A percentile compares a stretch with the other conserved stretches of the same genome.
Evolutionary conservation across 2,113 vertebrate genomes (phyloP).

Genomic region (Labeo catla): DNA sequence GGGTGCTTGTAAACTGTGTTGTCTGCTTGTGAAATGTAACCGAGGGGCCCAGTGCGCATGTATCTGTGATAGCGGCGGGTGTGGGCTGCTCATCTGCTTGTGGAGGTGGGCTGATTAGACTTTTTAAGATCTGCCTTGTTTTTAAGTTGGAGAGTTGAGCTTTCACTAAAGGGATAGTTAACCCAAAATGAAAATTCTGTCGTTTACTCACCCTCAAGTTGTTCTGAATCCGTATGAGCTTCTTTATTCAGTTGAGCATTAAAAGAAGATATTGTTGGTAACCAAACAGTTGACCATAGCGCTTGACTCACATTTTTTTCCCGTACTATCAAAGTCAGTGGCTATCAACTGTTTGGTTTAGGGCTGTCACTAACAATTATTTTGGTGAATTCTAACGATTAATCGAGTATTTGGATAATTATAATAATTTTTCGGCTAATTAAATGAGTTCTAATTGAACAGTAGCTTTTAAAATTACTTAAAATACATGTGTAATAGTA

Average conservation of each 20-base stretch:
- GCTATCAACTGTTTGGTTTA: not conserved
- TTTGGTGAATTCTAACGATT: too few relatives aligned
- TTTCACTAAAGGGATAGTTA: not conserved
- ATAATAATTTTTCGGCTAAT: too few relatives aligned
- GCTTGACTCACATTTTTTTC: not conserved
- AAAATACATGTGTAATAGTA: too few relatives aligned
- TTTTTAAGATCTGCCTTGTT: conserved; percentile 19
- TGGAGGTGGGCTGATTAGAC: conserved; percentile 26
- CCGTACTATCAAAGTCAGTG: not conserved
- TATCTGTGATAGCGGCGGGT: conserved; percentile 19
- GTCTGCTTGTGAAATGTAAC: conserved; percentile 43
- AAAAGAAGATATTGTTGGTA: not conserved
- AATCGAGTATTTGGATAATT: too few relatives aligned
- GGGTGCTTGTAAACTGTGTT: conserved; percentile 50
- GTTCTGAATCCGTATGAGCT: not conserved
- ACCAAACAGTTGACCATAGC: not conserved
- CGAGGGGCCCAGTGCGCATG: conserved; percentile 16
- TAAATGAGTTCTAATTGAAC: too few relatives aligned
- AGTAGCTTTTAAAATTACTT: too few relatives aligned
- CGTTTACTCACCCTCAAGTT: not conserved
- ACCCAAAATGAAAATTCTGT: not conserved
- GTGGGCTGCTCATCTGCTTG: conserved; percentile 36
- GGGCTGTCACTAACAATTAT: too few relatives aligned
- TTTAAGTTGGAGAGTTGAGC: not conserved
- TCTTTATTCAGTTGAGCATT: not conserved